phyloP scores from a whole-genome alignment of 2,888 invertebrate species.

The Tipula lateralis region DNA sequence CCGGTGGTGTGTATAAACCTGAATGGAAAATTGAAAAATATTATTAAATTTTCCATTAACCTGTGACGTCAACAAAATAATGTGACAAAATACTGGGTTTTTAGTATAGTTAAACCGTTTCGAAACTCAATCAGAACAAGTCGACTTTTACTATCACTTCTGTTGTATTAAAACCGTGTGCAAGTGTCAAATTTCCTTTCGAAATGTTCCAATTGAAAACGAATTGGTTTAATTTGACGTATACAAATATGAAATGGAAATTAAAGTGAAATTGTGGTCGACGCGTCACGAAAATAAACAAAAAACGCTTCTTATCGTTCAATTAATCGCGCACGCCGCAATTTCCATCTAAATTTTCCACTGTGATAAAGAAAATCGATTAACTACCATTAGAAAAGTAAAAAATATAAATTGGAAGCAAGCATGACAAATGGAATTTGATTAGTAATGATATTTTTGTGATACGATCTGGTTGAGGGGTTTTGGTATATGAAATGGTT shows the following conservation, averaged over 20 bases:
- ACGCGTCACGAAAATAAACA: background rate
- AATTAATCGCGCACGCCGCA: background rate
- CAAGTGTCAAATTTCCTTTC: background rate
- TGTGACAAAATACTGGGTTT: background rate
- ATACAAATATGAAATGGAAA: background rate
- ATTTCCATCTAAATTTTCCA: background rate
- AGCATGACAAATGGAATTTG: slow-evolving; percentile 12
- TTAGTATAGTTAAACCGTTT: no score
- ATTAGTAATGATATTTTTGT: background rate
- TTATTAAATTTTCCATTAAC: background rate
- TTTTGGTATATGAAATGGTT: background rate
- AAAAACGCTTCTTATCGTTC: background rate
- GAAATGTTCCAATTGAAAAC: background rate
- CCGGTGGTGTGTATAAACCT: slow-evolving; percentile 48
- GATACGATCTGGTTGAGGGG: background rate
- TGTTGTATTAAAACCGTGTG: background rate
- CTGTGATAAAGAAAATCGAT: background rate
- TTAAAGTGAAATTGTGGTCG: background rate
- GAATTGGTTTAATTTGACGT: background rate
- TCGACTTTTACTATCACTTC: background rate
- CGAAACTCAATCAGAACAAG: no score
- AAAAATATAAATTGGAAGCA: slow-evolving; percentile 14
- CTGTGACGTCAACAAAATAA: no score
- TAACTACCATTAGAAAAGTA: background rate
- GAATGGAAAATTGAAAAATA: slow-evolving; percentile 29